A percentile compares a stretch with the other conserved stretches of the same genome.
phyloP scores from a whole-genome alignment of 2,113 vertebrate genomes.

The Ellobius talpinus region DNA sequence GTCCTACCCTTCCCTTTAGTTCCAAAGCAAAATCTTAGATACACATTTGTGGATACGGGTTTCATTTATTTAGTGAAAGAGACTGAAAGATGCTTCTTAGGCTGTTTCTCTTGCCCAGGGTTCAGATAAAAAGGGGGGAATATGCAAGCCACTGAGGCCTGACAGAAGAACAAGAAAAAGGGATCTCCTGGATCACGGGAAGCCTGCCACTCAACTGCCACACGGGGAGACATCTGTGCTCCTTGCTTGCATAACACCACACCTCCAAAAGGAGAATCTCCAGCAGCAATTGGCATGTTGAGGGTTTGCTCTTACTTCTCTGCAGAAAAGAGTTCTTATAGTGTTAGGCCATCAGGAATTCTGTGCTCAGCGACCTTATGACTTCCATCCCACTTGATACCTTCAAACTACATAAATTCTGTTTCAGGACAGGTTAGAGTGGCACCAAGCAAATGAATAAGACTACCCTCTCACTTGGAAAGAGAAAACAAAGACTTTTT shows the following conservation, averaged over 20 bases:
- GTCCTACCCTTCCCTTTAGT: constrained; percentile 36
- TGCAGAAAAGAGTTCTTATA: neutral
- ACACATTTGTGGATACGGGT: constrained; percentile 30
- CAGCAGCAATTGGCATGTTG: neutral
- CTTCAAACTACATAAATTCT: neutral
- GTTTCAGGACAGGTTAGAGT: neutral
- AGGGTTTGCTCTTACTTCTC: neutral
- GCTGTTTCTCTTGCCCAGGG: constrained; percentile 11
- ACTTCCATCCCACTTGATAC: neutral
- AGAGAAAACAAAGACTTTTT: neutral
- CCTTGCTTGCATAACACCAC: neutral
- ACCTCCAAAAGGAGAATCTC: constrained; percentile 16
- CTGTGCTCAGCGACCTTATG: neutral
- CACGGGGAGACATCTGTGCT: neutral
- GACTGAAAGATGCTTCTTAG: neutral
- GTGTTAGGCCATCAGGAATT: neutral
- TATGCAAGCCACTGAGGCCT: neutral
- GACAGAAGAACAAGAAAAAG: constrained; percentile 12
- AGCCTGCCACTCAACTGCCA: neutral
- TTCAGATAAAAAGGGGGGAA: constrained; percentile 7
- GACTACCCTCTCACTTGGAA: neutral
- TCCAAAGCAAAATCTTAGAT: constrained; percentile 65
- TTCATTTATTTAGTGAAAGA: constrained; percentile 27
- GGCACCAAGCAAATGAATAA: neutral
- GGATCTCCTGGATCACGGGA: neutral